These are phyloP conservation scores for Drosophila trapezifrons DNA, from an alignment of 1,140 invertebrate genomes.

Conservation along the genomic window DNA sequence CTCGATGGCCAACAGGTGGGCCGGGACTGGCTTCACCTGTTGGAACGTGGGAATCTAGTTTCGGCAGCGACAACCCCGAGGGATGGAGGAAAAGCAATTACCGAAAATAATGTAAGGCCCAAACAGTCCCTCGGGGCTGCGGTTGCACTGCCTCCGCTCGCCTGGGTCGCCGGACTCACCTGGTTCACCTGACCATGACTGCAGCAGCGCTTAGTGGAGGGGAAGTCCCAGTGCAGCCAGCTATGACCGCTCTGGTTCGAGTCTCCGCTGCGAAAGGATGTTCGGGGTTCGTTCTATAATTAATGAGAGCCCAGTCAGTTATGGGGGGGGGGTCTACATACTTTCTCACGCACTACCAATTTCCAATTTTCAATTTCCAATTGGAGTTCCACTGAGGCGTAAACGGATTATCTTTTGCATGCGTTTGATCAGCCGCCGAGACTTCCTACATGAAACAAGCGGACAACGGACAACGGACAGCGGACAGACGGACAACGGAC, in stretches of 20 bases:
- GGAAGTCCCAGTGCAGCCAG: constrained; percentile 40
- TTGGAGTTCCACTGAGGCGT: constrained; percentile 58
- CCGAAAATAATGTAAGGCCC: constrained; percentile 31
- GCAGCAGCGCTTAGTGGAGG: not conserved
- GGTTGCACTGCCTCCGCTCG: constrained; percentile 28
- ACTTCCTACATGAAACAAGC: constrained; percentile 45
- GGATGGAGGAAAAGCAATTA: constrained; percentile 61
- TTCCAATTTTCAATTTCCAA: constrained; percentile 53
- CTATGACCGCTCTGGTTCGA: constrained; percentile 52
- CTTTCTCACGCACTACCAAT: constrained; percentile 59
- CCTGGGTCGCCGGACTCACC: constrained; percentile 44
- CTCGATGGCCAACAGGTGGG: constrained; percentile 27
- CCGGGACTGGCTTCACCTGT: constrained; percentile 56
- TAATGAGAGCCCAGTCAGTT: constrained; percentile 13
- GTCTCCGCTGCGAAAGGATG: constrained; percentile 37
- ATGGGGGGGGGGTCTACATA: not conserved
- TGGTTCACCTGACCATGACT: constrained; percentile 68
- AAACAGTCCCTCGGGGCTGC: constrained; percentile 20
- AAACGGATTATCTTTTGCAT: constrained; percentile 74
- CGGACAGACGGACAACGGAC: constrained; percentile 7
- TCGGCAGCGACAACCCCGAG: constrained; percentile 27
- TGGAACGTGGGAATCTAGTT: constrained; percentile 72
- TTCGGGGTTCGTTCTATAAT: constrained; percentile 26
- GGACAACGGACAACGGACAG: constrained; percentile 6
- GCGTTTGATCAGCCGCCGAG: constrained; percentile 55